Evolutionary conservation across 1,140 invertebrate genomes (phyloP).

Genomic region (Lethrus apterus): DNA sequence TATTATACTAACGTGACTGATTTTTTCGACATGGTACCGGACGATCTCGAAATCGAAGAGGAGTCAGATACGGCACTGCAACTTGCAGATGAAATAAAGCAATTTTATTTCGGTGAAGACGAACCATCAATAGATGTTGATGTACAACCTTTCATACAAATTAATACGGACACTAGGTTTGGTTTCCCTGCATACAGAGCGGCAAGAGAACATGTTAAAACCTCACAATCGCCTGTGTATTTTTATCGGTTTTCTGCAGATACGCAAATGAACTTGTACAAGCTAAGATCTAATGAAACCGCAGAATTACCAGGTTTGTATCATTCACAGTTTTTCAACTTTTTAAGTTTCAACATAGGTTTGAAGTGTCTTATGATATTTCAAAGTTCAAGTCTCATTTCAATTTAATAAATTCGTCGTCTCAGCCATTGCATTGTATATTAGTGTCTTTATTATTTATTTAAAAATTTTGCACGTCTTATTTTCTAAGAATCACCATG

Average conservation of each 20-base stretch:
- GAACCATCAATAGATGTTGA: conserved; percentile 39
- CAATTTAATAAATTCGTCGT: no score
- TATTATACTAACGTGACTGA: conserved; percentile 3
- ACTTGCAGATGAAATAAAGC: conserved; percentile 43
- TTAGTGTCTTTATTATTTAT: no score
- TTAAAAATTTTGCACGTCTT: no score
- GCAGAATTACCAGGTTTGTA: conserved; percentile 1
- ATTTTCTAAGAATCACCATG: no score
- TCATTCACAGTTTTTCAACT: no score
- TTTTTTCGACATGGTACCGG: conserved; percentile 30
- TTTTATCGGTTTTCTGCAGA: conserved; percentile 46
- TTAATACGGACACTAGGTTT: conserved; percentile 3
- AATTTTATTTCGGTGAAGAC: conserved; percentile 46
- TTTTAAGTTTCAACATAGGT: no score
- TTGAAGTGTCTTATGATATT: no score
- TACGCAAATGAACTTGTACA: conserved; percentile 46
- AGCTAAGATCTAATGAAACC: conserved; percentile 28
- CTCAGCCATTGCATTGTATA: no score
- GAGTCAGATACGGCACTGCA: conserved; percentile 39
- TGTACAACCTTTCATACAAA: conserved; percentile 21
- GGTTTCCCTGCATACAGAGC: neutral
- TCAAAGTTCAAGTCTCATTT: no score
- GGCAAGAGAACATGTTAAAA: conserved; percentile 3
- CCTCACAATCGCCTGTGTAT: conserved; percentile 33
- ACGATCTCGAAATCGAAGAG: conserved; percentile 41